Percentiles rank a stretch among this genome's conserved stretches.
Conservation (phyloP, 2,113 vertebrate genomes). For the Eidolon helvum region DNA sequence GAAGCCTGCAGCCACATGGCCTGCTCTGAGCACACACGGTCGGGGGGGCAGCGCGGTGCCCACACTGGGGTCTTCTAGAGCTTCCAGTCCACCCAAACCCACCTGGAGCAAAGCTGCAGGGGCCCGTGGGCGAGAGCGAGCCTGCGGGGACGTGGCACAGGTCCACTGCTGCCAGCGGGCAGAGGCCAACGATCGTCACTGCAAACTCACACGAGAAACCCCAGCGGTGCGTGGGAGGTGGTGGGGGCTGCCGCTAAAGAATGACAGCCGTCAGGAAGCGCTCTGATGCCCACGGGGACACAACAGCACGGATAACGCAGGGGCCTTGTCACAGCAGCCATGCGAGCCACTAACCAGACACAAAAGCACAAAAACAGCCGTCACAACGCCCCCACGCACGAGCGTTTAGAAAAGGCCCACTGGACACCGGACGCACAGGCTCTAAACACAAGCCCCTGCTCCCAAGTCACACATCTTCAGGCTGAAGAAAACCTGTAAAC, state of each 20-base stretch:
- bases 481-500: neutral
- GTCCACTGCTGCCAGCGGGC: neutral
- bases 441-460: neutral
- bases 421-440: too few relatives aligned
- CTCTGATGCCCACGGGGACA: neutral
- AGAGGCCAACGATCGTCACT: rapidly evolving
- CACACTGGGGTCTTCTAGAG: neutral
- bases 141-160: neutral
- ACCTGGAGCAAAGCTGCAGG: neutral
- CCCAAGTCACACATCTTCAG: neutral
- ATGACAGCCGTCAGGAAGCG: neutral
- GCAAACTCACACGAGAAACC: neutral
- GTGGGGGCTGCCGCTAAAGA: neutral
- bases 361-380: neutral
- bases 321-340: slow-evolving; percentile 5
- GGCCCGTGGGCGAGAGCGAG: rapidly evolving
- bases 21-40: neutral
- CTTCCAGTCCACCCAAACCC: neutral
- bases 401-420: rapidly evolving
- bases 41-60: rapidly evolving
- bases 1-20: neutral
- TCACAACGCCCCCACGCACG: rapidly evolving
- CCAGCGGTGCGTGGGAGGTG: rapidly evolving
- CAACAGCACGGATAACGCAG: slow-evolving; percentile 18
- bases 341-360: slow-evolving; percentile 32